phyloP scores from a whole-genome alignment of 2,113 vertebrate species.

The cattle (Bos taurus) region DNA sequence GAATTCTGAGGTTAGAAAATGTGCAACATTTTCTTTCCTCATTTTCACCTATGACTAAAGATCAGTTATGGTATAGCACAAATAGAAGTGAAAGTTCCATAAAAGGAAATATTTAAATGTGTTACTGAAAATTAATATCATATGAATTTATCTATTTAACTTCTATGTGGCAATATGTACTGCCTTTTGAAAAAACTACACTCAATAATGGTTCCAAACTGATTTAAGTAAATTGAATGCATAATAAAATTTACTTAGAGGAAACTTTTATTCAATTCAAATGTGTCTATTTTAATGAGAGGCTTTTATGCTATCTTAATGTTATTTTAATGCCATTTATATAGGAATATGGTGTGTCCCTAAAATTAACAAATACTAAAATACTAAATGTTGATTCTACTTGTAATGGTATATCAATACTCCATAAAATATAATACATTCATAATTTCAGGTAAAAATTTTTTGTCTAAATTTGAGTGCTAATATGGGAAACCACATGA shows the following conservation, averaged over 20 bases:
- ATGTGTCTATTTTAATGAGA: neutral
- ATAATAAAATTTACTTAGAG: neutral
- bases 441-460: neutral
- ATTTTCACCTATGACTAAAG: constrained; percentile 40
- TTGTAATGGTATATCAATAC: neutral
- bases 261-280: neutral
- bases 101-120: constrained; percentile 45
- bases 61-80: neutral
- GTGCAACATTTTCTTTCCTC: neutral
- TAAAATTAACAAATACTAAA: neutral
- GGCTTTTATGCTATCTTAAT: neutral
- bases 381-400: neutral
- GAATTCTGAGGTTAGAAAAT: neutral
- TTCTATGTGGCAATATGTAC: neutral
- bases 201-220: neutral
- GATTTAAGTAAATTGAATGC: neutral
- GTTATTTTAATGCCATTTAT: neutral
- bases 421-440: neutral
- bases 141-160: neutral
- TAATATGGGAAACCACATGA: neutral
- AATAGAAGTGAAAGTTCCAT: constrained; percentile 37
- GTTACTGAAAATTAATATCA: constrained; percentile 20
- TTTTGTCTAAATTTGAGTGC: neutral
- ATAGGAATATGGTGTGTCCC: neutral
- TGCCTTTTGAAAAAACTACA: neutral